phyloP scores from a whole-genome alignment of 2,113 vertebrate genomes.

The Heloderma charlesbogerti region DNA sequence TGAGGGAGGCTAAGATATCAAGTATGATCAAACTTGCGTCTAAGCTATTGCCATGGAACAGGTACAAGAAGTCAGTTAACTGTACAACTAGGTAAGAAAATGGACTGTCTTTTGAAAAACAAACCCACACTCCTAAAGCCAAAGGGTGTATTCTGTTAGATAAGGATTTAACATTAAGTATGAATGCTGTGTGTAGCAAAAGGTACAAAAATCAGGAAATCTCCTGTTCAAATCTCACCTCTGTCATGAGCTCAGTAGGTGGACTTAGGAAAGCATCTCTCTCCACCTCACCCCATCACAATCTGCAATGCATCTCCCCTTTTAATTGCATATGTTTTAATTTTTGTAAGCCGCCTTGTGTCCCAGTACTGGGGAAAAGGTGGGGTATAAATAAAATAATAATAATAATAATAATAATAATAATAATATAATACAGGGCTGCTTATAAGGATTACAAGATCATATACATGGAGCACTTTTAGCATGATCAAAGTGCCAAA shows the following conservation, averaged over 20 bases:
- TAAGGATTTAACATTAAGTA: background rate
- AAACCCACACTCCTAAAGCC: background rate
- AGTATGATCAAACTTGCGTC: background rate
- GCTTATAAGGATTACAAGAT: background rate
- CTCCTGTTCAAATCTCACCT: background rate
- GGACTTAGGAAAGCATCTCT: background rate
- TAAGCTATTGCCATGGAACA: background rate
- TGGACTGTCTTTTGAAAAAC: background rate
- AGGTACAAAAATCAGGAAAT: background rate
- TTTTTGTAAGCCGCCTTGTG: no score
- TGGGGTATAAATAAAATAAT: no score
- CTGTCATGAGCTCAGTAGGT: background rate
- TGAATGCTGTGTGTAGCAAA: background rate
- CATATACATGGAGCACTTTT: background rate
- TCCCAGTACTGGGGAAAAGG: no score
- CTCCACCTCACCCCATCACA: background rate
- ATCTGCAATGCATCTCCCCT: background rate
- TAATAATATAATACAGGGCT: background rate
- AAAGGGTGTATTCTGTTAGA: background rate
- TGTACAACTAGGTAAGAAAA: background rate
- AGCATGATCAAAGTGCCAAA: background rate
- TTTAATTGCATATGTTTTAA: no score
- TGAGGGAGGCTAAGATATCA: background rate
- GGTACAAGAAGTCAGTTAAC: background rate
- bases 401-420: no score